phyloP scores from a whole-genome alignment of 1,140 invertebrate species.

The Cotesia vestalis region DNA sequence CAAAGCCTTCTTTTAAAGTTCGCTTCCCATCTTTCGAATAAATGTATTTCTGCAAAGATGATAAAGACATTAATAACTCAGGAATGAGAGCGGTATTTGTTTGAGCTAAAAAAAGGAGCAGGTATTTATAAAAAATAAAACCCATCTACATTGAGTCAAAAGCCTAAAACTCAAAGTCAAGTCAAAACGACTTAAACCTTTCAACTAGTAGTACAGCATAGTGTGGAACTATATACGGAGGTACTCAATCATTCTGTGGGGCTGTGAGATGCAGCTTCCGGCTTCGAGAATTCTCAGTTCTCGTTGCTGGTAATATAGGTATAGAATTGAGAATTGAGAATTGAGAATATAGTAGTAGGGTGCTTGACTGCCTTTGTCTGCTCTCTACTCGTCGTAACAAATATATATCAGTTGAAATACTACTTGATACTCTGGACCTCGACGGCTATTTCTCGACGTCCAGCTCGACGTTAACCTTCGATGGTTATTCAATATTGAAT shows the following conservation, averaged over 20 bases:
- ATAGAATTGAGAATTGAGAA: neutral
- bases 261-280: slow-evolving; percentile 17
- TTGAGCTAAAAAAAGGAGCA: too few relatives aligned
- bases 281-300: slow-evolving; percentile 18
- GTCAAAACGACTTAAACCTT: slow-evolving; percentile 9
- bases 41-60: too few relatives aligned
- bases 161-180: neutral
- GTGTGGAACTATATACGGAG: neutral
- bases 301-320: neutral
- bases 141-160: neutral
- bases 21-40: too few relatives aligned
- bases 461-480: too few relatives aligned
- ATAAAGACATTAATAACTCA: too few relatives aligned
- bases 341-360: neutral
- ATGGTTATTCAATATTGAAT: slow-evolving; percentile 27
- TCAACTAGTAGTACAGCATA: neutral
- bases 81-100: too few relatives aligned
- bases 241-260: slow-evolving; percentile 5
- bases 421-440: neutral
- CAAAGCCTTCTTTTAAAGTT: too few relatives aligned
- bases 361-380: slow-evolving; percentile 8
- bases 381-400: neutral
- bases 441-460: neutral
- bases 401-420: slow-evolving; percentile 6
- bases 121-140: too few relatives aligned